phyloP scores from a whole-genome alignment of 1,140 invertebrate species.

The Drosophila subobscura region DNA sequence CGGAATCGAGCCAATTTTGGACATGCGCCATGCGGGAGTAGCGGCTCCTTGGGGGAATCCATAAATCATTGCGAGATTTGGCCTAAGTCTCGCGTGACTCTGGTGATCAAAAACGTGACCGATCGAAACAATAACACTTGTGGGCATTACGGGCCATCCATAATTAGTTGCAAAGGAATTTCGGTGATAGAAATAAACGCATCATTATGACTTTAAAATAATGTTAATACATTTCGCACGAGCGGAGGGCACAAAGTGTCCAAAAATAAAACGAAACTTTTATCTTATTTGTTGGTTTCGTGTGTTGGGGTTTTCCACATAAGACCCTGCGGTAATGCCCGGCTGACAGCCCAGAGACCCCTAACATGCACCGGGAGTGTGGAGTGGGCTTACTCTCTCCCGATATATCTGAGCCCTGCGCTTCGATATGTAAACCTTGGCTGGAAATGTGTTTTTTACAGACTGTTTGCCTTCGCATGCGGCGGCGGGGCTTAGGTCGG shows the following conservation, averaged over 20 bases:
- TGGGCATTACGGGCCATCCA: slow-evolving; percentile 5
- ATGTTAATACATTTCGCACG: too few relatives aligned
- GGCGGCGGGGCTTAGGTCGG: slow-evolving; percentile 50
- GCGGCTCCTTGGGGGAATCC: slow-evolving; percentile 15
- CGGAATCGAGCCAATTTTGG: slow-evolving; percentile 18
- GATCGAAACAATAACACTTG: slow-evolving; percentile 29
- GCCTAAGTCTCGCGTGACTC: slow-evolving; percentile 15
- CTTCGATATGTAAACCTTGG: slow-evolving; percentile 35
- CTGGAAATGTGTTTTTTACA: slow-evolving; percentile 45
- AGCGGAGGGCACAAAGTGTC: too few relatives aligned
- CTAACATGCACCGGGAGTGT: slow-evolving; percentile 29
- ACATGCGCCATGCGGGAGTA: slow-evolving; percentile 22
- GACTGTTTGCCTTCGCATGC: slow-evolving; percentile 44
- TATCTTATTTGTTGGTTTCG: slow-evolving; percentile 36
- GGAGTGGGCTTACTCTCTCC: slow-evolving; percentile 20
- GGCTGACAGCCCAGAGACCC: slow-evolving; percentile 37
- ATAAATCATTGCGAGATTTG: slow-evolving; percentile 35
- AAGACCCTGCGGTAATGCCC: slow-evolving; percentile 35
- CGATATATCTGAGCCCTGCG: slow-evolving; percentile 30
- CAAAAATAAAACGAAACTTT: slow-evolving; percentile 10
- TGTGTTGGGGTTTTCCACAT: slow-evolving; percentile 16
- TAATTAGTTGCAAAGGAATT: background rate
- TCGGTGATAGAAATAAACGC: too few relatives aligned
- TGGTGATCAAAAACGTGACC: slow-evolving; percentile 50
- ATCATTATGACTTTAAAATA: too few relatives aligned